These are phyloP conservation scores for Eristalis arbustorum DNA, from an alignment of 2,888 invertebrate species.

Conservation along the genomic window DNA sequence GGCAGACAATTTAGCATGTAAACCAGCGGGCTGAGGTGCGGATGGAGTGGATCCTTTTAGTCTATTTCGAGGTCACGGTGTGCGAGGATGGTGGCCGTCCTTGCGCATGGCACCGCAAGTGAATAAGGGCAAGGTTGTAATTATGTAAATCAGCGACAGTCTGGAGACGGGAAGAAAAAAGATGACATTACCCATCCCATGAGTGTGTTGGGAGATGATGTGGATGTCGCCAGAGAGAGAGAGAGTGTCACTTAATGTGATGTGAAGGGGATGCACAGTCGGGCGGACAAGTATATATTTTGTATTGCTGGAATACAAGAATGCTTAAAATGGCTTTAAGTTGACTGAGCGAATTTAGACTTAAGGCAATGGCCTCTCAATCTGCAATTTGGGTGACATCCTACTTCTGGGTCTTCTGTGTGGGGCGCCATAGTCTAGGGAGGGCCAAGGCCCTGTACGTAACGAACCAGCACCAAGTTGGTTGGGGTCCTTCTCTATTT, in stretches of 20 bases:
- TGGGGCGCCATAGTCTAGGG: no score
- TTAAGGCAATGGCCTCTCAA: no score
- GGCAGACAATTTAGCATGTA: conserved; percentile 19
- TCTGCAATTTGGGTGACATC: no score
- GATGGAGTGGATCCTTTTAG: background rate
- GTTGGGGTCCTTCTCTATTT: no score
- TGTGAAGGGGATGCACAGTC: background rate
- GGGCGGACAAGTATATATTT: background rate
- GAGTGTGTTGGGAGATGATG: background rate
- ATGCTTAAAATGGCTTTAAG: no score
- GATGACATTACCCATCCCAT: background rate
- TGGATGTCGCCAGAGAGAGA: background rate
- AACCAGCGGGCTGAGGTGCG: background rate
- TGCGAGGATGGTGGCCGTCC: background rate
- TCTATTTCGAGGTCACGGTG: background rate
- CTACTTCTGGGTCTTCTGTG: no score
- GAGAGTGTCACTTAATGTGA: background rate
- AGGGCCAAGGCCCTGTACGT: no score
- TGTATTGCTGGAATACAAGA: background rate
- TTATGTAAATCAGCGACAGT: background rate
- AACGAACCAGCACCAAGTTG: no score
- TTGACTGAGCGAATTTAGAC: no score
- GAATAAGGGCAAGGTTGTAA: background rate
- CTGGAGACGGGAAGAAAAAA: background rate
- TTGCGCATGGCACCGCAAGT: background rate